Percentiles rank a stretch among this genome's conserved stretches.
Evolutionary conservation across 1,140 invertebrate genomes (phyloP).

Genomic region (Lasioglossum albipes): DNA sequence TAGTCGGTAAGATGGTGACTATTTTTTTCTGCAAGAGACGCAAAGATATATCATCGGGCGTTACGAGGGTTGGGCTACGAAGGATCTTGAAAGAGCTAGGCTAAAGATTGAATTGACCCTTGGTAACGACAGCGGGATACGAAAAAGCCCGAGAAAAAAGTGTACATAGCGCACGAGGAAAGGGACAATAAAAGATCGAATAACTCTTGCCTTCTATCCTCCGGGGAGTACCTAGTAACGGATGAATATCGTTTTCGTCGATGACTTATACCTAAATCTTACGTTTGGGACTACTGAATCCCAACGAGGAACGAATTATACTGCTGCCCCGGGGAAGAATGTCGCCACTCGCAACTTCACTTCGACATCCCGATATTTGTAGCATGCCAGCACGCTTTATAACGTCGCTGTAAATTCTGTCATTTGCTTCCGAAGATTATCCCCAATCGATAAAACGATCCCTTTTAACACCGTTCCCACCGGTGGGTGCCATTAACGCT

Average conservation of each 20-base stretch:
- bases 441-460: too few relatives aligned
- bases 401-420: background rate
- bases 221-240: slow-evolving; percentile 35
- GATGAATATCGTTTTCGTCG: slow-evolving; percentile 59
- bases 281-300: slow-evolving; percentile 51
- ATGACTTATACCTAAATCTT: slow-evolving; percentile 58
- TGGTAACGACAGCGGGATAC: slow-evolving; percentile 28
- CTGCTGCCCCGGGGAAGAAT: slow-evolving; percentile 12
- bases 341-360: background rate
- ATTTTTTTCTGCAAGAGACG: background rate
- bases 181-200: slow-evolving; percentile 60
- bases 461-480: too few relatives aligned
- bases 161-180: slow-evolving; percentile 41
- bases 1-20: background rate
- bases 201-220: slow-evolving; percentile 51
- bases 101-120: slow-evolving; percentile 70
- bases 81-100: slow-evolving; percentile 10
- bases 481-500: too few relatives aligned
- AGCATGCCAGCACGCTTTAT: too few relatives aligned
- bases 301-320: slow-evolving; percentile 46
- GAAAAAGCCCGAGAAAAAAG: slow-evolving; percentile 30
- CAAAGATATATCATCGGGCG: background rate
- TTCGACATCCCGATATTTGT: slow-evolving; percentile 1
- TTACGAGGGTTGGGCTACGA: slow-evolving; percentile 1
- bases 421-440: background rate